Conservation (phyloP, 2,113 vertebrate species). For the Myotis brandtii region DNA sequence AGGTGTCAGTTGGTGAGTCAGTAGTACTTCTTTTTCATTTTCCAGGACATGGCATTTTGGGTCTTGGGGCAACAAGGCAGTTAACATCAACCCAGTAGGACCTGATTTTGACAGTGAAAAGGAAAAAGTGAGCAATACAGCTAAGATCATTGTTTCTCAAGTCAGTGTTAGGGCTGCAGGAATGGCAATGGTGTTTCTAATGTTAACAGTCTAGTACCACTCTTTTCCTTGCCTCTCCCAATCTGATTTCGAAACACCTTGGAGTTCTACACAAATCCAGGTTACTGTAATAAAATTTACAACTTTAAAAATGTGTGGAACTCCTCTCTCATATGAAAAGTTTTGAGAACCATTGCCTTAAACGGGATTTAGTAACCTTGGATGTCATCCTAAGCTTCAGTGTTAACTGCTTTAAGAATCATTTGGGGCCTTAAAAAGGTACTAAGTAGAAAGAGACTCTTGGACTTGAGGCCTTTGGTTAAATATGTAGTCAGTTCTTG, state of each 20-base stretch:
- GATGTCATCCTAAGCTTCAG: not conserved
- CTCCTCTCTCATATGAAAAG: not conserved
- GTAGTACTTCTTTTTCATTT: not conserved
- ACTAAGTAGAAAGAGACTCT: not conserved
- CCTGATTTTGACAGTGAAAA: slow-evolving; percentile 13
- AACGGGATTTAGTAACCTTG: not conserved
- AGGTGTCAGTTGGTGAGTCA: not conserved
- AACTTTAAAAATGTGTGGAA: not conserved
- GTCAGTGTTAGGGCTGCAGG: not conserved
- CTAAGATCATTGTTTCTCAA: not conserved
- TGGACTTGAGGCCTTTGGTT: not conserved
- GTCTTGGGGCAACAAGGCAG: not conserved
- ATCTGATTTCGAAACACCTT: not conserved
- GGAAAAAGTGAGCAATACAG: not conserved
- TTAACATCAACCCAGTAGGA: not conserved
- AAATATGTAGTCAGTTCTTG: not conserved
- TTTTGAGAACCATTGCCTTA: not conserved
- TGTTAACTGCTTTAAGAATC: not conserved
- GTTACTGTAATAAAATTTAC: not conserved
- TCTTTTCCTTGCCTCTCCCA: not conserved
- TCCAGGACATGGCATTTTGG: not conserved
- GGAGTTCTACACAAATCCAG: not conserved
- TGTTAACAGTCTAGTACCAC: not conserved
- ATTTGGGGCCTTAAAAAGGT: not conserved
- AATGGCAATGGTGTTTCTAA: not conserved